These are phyloP conservation scores for Clavelina lepadiformis DNA, from an alignment of 23 tunicate genomes.

Conservation along the genomic window DNA sequence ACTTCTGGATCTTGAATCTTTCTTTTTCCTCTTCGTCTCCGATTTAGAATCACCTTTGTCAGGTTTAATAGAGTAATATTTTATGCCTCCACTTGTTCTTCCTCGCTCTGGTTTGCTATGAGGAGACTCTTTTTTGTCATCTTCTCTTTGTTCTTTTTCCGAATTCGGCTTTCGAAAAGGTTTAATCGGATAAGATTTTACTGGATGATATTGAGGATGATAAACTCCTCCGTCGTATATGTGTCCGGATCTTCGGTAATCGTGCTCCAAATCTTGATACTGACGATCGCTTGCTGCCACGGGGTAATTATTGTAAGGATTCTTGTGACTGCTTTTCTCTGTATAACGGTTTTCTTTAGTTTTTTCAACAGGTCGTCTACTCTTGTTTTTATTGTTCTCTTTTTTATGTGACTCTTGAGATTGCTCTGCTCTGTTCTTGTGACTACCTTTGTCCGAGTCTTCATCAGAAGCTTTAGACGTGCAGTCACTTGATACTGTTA, in stretches of 20 bases:
- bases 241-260: conserved; percentile 52
- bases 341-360: not conserved
- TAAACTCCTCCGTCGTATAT: conserved; percentile 41
- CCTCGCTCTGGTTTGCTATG: not conserved
- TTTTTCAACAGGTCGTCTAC: not conserved
- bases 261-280: conserved; percentile 70
- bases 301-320: conserved; percentile 62
- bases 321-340: conserved; percentile 4
- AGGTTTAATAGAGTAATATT: conserved; percentile 45
- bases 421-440: not conserved
- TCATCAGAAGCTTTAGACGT: conserved; percentile 36
- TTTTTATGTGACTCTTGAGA: not conserved
- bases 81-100: conserved; percentile 46
- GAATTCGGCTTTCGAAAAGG: conserved; percentile 21
- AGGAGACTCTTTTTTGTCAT: conserved; percentile 4
- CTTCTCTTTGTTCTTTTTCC: conserved; percentile 3
- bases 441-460: not conserved
- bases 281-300: conserved; percentile 48
- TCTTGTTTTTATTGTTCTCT: conserved; percentile 8
- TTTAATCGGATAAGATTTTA: conserved; percentile 54
- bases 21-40: not conserved
- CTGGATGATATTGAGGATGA: conserved; percentile 60
- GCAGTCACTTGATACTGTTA: conserved; percentile 50
- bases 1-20: not conserved
- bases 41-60: conserved; percentile 16